A percentile compares a stretch with the other conserved stretches of the same genome.
These are phyloP conservation scores for Sipha flava DNA, from an alignment of 1,140 invertebrate genomes.

Conservation along the genomic window DNA sequence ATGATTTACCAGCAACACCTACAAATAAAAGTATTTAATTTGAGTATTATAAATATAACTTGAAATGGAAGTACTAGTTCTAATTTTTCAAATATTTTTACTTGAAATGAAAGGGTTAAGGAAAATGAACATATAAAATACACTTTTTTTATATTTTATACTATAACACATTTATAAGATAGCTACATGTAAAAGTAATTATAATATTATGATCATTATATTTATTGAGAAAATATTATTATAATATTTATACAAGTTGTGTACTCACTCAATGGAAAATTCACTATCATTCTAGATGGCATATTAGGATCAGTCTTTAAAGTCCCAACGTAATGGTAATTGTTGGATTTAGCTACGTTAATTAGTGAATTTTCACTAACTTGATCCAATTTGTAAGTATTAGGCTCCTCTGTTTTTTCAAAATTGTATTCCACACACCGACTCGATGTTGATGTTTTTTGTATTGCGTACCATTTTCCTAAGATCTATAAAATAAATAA, in stretches of 20 bases:
- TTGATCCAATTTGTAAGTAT: conserved; percentile 60
- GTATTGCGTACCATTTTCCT: conserved; percentile 71
- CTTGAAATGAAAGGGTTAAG: too few species aligned
- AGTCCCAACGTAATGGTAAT: conserved; percentile 65
- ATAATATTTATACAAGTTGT: neutral
- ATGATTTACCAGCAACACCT: conserved; percentile 65
- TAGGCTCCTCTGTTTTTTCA: conserved; percentile 56
- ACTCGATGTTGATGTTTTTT: conserved; percentile 72
- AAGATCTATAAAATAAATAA: conserved; percentile 53
- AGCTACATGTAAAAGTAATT: too few species aligned
- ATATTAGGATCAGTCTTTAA: conserved; percentile 57
- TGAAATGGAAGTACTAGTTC: too few species aligned
- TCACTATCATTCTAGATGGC: conserved; percentile 60
- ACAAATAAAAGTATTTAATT: conserved; percentile 34
- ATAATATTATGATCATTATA: too few species aligned
- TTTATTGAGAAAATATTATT: too few species aligned
- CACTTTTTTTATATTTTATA: too few species aligned
- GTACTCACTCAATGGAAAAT: conserved; percentile 72
- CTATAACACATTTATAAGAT: too few species aligned
- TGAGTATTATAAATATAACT: neutral
- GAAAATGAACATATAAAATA: too few species aligned
- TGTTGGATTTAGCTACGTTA: conserved; percentile 49
- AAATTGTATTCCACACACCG: conserved; percentile 72
- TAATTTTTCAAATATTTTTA: too few species aligned
- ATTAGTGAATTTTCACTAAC: conserved; percentile 61